Evolutionary conservation across 2,888 invertebrate genomes (phyloP), one percentile per base, ranked within the genome.

Genomic region (Malacosoma neustria): DNA sequence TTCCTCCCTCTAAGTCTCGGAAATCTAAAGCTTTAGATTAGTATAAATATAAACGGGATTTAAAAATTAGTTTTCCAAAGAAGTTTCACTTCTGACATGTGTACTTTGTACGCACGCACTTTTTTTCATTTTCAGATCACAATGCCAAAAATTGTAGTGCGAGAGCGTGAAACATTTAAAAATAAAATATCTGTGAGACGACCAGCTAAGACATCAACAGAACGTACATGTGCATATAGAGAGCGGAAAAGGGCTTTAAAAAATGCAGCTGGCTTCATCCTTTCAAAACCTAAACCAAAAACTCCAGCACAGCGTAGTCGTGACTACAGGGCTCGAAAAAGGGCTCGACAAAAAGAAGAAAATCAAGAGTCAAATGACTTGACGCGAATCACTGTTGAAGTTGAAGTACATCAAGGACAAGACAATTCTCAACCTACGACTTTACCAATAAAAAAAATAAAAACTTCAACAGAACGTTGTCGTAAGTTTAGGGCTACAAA

Each of bases 261-360:
- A 33, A 37, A 37, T 12, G 37, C 37, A 37, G 14, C 13, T 14
- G 33, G 30, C 14, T 29, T 13, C 15, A 15, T 12, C 13, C n/a
- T 13, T 30, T 3, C 5, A 30, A 5, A 30, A 13, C 13, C 12
- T 33, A 29, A 22, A 14, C 39, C 39, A 39, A 39, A 39, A 39
- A 39, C 36, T 35, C 39, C 39, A 39, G 39, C 39, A 39, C 32
- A 39, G 35, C 35, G 39, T 39, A 39, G 39, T 39, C 39, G 39
- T 39, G 35, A 39, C 32, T 39, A 39, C 33, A 39, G 39, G 14
- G 35, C 39, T 39, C 35, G 39, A 36, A 35, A 36, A 39, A 39
- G 14, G 33, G 29, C 14, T 35, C 11, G 31, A n/a, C n/a, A n/a
- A n/a, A n/a, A n/a, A n/a, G n/a, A n/a, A 35, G 14, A 33, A 33